phyloP scores from a whole-genome alignment of 2,113 vertebrate species.

The Hiodon tergisus region DNA sequence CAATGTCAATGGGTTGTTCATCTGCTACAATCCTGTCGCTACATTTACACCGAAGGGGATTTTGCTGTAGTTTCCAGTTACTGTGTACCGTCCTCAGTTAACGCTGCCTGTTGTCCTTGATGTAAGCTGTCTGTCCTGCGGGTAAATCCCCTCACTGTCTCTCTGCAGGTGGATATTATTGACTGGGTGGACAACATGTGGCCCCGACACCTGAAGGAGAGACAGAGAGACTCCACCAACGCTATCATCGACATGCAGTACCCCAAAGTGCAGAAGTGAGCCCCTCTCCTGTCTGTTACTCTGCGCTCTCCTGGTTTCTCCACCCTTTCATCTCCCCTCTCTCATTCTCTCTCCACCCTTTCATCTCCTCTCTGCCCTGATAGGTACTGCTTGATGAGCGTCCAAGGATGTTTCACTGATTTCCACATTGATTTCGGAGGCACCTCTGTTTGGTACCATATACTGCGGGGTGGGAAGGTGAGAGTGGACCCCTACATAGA shows the following conservation, averaged over 20 bases:
- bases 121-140: constrained; percentile 51
- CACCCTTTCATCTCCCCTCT: neutral
- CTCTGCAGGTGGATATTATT: constrained; percentile 86
- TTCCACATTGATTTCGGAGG: constrained; percentile 98
- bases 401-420: constrained; percentile 96
- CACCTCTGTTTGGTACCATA: constrained; percentile 98
- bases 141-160: constrained; percentile 62
- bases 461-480: constrained; percentile 94
- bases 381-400: constrained; percentile 99
- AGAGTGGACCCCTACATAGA: constrained; percentile 13
- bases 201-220: constrained; percentile 88
- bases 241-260: constrained; percentile 87
- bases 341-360: neutral
- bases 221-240: constrained; percentile 79
- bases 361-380: neutral
- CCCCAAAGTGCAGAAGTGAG: constrained; percentile 76
- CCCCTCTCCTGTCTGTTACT: neutral
- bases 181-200: constrained; percentile 99
- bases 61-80: neutral
- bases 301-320: neutral
- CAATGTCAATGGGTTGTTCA: no score
- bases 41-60: no score
- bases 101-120: constrained; percentile 67
- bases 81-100: constrained; percentile 7
- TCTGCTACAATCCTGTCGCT: no score